These are phyloP conservation scores for Didymodactylos carnosus DNA, from an alignment of 2,888 invertebrate species.

Conservation along the genomic window DNA sequence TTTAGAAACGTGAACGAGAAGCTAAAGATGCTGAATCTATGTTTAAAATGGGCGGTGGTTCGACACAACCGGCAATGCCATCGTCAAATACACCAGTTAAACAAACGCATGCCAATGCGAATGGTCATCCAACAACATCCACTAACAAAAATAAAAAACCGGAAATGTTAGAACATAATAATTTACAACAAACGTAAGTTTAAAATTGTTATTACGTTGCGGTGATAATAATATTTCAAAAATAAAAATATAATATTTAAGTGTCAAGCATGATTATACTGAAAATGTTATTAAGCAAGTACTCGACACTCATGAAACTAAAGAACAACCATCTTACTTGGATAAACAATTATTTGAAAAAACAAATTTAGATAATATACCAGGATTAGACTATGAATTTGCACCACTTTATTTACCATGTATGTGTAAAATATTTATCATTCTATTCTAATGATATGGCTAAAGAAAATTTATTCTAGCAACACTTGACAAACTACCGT, in stretches of 20 bases:
- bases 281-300: not conserved
- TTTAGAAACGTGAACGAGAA: not conserved
- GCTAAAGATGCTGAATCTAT: not conserved
- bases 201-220: no score
- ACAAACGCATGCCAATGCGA: no score
- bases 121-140: no score
- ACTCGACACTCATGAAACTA: not conserved
- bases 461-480: no score
- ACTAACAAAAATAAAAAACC: no score
- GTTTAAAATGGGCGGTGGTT: not conserved
- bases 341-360: not conserved
- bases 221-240: no score
- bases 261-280: not conserved
- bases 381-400: slow-evolving; percentile 13
- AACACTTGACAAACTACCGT: not conserved
- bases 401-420: slow-evolving; percentile 5
- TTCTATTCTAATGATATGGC: no score
- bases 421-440: no score
- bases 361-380: slow-evolving; percentile 13
- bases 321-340: not conserved
- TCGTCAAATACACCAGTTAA: not conserved
- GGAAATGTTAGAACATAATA: not conserved
- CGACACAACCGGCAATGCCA: not conserved
- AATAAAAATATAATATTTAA: no score
- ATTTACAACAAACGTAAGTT: not conserved